phyloP scores from a whole-genome alignment of 2,888 invertebrate genomes.

The Caradrina clavipalpis region DNA sequence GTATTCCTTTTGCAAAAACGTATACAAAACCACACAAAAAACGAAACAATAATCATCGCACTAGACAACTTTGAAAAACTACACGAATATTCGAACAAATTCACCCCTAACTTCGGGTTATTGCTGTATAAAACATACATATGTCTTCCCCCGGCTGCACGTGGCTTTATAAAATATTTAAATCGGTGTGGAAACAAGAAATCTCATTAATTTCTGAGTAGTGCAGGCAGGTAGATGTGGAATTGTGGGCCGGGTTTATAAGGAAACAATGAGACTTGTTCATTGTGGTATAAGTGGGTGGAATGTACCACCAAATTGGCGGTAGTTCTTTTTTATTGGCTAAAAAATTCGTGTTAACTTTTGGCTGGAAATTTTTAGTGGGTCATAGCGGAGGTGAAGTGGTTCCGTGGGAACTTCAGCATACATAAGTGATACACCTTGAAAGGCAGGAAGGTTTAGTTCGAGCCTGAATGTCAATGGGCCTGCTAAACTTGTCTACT shows the following conservation, averaged over 20 bases:
- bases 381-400: neutral
- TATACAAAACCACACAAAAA: constrained; percentile 7
- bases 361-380: neutral
- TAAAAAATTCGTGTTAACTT: constrained; percentile 24
- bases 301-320: constrained; percentile 37
- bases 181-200: constrained; percentile 68
- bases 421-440: neutral
- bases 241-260: constrained; percentile 51
- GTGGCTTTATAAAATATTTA: constrained; percentile 74
- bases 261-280: constrained; percentile 30
- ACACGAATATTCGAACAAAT: constrained; percentile 60
- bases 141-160: constrained; percentile 66
- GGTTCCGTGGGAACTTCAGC: constrained; percentile 1
- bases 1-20: neutral
- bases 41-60: constrained; percentile 48
- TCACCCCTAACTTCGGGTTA: constrained; percentile 67
- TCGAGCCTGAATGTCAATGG: neutral
- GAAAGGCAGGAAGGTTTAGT: neutral
- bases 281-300: constrained; percentile 43
- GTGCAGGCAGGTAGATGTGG: constrained; percentile 57
- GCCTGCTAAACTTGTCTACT: neutral
- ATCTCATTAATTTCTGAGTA: constrained; percentile 74
- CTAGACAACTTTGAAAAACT: constrained; percentile 61
- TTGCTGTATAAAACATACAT: constrained; percentile 70
- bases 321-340: constrained; percentile 39